Percentiles rank a stretch among this genome's conserved stretches.
Evolutionary conservation across 2,113 vertebrate genomes (phyloP).

Genomic region (Thinocorus orbignyianus): DNA sequence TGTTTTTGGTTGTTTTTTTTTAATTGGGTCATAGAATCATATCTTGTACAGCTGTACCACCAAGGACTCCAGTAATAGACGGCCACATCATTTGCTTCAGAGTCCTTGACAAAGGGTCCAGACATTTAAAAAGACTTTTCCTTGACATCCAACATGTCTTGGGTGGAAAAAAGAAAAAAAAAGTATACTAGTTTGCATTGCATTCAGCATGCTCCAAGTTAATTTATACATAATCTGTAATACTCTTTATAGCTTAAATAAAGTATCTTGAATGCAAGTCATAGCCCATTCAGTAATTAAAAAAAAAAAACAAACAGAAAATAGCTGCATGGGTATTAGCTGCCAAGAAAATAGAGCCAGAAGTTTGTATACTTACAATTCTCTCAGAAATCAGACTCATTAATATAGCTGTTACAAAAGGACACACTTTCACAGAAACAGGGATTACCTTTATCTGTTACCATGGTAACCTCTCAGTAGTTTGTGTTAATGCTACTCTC

Average conservation of each 20-base stretch:
- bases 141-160: not conserved
- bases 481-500: constrained; percentile 39
- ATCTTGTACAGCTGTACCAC: not conserved
- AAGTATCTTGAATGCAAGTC: not conserved
- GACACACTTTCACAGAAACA: constrained; percentile 39
- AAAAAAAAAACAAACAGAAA: not conserved
- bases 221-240: not conserved
- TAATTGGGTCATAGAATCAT: not conserved
- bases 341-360: not conserved
- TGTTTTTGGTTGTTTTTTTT: no score
- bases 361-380: constrained; percentile 13
- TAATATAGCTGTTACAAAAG: constrained; percentile 48
- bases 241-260: not conserved
- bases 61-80: not conserved
- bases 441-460: constrained; percentile 64
- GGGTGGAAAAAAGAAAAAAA: not conserved
- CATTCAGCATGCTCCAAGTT: not conserved
- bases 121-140: not conserved
- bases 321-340: not conserved
- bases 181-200: not conserved
- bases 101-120: not conserved
- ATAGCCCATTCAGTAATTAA: not conserved
- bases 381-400: constrained; percentile 29
- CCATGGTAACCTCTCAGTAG: constrained; percentile 63
- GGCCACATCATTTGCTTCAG: not conserved